These are phyloP conservation scores for Carcina quercana DNA, from an alignment of 2,888 invertebrate genomes.

Conservation along the genomic window DNA sequence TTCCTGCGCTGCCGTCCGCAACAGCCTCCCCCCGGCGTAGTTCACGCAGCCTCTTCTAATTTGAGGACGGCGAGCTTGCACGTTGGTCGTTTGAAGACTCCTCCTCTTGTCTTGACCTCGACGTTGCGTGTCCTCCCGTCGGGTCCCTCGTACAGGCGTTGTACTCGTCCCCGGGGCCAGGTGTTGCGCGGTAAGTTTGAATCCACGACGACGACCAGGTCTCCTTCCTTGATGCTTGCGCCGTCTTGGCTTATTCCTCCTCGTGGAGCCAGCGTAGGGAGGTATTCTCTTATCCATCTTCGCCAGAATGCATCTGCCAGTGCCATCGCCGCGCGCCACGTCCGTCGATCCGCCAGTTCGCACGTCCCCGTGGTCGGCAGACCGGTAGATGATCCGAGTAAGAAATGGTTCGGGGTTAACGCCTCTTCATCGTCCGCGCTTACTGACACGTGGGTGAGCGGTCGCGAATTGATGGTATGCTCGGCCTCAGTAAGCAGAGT, in stretches of 20 bases:
- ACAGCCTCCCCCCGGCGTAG: too few relatives aligned
- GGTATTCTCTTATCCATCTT: slow-evolving; percentile 20
- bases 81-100: background rate
- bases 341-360: slow-evolving; percentile 19
- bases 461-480: slow-evolving; percentile 25
- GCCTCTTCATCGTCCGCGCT: slow-evolving; percentile 20
- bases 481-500: slow-evolving; percentile 14
- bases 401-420: slow-evolving; percentile 29
- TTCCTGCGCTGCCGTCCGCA: too few relatives aligned
- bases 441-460: slow-evolving; percentile 34
- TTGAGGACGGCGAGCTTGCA: background rate
- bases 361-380: slow-evolving; percentile 13
- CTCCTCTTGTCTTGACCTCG: background rate
- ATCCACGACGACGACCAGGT: slow-evolving; percentile 5
- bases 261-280: slow-evolving; percentile 10
- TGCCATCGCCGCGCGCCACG: slow-evolving; percentile 18
- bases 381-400: slow-evolving; percentile 18
- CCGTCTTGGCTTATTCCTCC: slow-evolving; percentile 6
- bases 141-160: background rate
- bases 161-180: background rate
- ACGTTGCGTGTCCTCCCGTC: background rate
- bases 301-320: slow-evolving; percentile 23
- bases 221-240: slow-evolving; percentile 5
- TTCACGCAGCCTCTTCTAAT: too few relatives aligned
- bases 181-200: too few relatives aligned